Percentiles rank a stretch among this genome's conserved stretches.
Evolutionary conservation across 2,888 invertebrate species (phyloP).

Genomic region (Eupithecia pulchellata): DNA sequence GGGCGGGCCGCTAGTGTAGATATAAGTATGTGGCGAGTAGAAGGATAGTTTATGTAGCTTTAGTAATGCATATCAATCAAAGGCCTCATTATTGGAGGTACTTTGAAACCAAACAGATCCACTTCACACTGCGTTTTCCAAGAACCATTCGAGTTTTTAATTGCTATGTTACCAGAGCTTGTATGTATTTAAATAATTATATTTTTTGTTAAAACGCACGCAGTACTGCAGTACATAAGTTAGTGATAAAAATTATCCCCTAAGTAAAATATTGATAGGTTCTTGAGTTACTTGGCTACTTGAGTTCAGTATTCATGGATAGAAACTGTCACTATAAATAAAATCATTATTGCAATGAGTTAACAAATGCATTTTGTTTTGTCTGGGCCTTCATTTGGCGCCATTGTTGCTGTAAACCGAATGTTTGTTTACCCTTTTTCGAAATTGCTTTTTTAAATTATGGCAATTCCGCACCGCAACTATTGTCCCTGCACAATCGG

Average conservation of each 20-base stretch:
- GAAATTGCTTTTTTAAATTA: constrained; percentile 36
- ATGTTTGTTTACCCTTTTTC: constrained; percentile 6
- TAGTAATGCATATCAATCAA: too few relatives aligned
- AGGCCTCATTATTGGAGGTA: too few relatives aligned
- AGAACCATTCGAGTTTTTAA: too few relatives aligned
- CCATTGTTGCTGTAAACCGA: background rate
- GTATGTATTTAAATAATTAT: too few relatives aligned
- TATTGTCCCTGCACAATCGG: constrained; percentile 29
- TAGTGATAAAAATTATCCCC: background rate
- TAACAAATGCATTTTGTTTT: background rate
- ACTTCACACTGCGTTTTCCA: too few relatives aligned
- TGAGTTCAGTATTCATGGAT: background rate
- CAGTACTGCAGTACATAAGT: too few relatives aligned
- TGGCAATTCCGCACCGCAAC: constrained; percentile 21
- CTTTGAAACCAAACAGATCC: too few relatives aligned
- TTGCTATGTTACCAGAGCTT: too few relatives aligned
- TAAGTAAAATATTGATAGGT: background rate
- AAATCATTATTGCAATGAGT: background rate
- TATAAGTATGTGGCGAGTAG: too few relatives aligned
- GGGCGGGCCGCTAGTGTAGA: too few relatives aligned
- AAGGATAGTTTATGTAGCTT: too few relatives aligned
- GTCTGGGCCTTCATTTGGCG: background rate
- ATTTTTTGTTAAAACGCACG: too few relatives aligned
- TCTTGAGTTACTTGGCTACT: background rate
- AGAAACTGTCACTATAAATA: background rate